Conservation (phyloP, 2,797 vertebrate species). For the Hydrophis major region DNA sequence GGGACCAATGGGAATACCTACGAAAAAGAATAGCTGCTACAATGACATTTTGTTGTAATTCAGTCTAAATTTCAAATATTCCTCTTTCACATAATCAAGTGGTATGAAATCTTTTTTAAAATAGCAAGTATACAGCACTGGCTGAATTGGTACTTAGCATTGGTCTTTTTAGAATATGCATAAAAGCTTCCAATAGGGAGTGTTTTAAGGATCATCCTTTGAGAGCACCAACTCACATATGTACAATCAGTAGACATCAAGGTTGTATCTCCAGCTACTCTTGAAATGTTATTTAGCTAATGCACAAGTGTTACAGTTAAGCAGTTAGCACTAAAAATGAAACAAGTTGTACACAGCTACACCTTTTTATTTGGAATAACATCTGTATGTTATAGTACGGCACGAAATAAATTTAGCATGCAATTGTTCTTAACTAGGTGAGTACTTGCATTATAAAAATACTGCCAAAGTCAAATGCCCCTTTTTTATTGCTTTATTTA, state of each 20-base stretch:
- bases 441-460: slow-evolving; percentile 56
- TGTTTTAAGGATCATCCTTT: slow-evolving; percentile 75
- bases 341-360: slow-evolving; percentile 60
- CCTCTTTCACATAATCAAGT: slow-evolving; percentile 84
- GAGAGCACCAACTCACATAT: slow-evolving; percentile 75
- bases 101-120: slow-evolving; percentile 74
- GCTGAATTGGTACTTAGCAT: slow-evolving; percentile 81
- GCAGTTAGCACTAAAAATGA: slow-evolving; percentile 67
- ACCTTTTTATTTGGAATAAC: slow-evolving; percentile 53
- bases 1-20: slow-evolving; percentile 67
- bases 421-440: slow-evolving; percentile 55
- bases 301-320: slow-evolving; percentile 72
- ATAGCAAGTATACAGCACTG: slow-evolving; percentile 78
- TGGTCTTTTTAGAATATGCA: slow-evolving; percentile 75
- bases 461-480: slow-evolving; percentile 42
- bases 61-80: slow-evolving; percentile 80
- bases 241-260: slow-evolving; percentile 78
- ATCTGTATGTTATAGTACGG: slow-evolving; percentile 51
- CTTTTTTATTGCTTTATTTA: slow-evolving; percentile 56
- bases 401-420: slow-evolving; percentile 52
- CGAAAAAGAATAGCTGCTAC: slow-evolving; percentile 64
- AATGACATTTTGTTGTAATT: slow-evolving; percentile 79
- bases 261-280: slow-evolving; percentile 72
- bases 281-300: slow-evolving; percentile 80
- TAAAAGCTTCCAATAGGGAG: slow-evolving; percentile 79